Percentiles rank a stretch among this genome's conserved stretches.
These are phyloP conservation scores for Formica exsecta DNA, from an alignment of 1,140 invertebrate genomes.

Conservation along the genomic window DNA sequence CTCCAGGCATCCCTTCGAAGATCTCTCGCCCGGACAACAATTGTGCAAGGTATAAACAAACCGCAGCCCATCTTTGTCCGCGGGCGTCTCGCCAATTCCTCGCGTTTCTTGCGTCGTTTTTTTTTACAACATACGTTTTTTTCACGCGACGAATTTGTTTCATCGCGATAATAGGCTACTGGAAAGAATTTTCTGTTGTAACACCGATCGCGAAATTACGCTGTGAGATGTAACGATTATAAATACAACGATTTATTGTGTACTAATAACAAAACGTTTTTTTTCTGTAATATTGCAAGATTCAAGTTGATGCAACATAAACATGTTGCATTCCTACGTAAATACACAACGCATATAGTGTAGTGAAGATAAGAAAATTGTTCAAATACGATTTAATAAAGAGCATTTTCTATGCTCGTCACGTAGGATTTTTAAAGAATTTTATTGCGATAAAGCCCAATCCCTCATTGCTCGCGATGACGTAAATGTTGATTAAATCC, in stretches of 20 bases:
- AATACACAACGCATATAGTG: not conserved
- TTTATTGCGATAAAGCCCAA: not conserved
- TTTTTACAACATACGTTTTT: conserved; percentile 4
- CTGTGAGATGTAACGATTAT: not conserved
- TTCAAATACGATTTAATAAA: not conserved
- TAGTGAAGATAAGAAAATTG: not conserved
- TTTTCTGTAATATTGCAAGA: not conserved
- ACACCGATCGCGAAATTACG: not conserved
- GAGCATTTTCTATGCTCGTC: not conserved
- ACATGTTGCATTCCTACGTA: not conserved
- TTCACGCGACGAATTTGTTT: not conserved
- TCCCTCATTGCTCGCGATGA: not conserved
- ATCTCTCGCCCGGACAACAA: conserved; percentile 97
- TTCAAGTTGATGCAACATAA: not conserved
- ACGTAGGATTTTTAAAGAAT: not conserved
- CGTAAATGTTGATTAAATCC: not conserved
- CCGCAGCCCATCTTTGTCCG: not conserved
- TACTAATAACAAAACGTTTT: not conserved
- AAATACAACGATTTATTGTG: not conserved
- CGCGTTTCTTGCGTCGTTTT: conserved; percentile 38
- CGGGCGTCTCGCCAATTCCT: not conserved
- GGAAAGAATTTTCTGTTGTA: not conserved
- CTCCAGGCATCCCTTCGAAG: conserved; percentile 97
- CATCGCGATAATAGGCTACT: not conserved
- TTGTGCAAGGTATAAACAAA: conserved; percentile 94